These are phyloP conservation scores for Synanthedon myopaeformis DNA, from an alignment of 2,888 invertebrate species.

Conservation along the genomic window DNA sequence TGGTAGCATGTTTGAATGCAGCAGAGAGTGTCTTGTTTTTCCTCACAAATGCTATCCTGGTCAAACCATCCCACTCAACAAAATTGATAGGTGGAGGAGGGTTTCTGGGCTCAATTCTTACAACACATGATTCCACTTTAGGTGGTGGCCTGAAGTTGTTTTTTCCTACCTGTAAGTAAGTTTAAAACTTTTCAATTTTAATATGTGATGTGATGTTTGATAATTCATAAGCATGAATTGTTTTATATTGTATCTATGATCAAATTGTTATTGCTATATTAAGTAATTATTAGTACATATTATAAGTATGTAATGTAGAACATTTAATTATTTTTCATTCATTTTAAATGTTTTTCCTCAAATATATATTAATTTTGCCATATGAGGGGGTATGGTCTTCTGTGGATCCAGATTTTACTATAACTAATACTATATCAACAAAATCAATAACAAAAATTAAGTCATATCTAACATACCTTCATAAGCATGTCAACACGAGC, in stretches of 20 bases:
- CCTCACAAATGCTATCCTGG: constrained; percentile 92
- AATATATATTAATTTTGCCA: too few relatives aligned
- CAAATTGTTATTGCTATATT: not conserved
- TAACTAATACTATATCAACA: not conserved
- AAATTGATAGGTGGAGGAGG: constrained; percentile 97
- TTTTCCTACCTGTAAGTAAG: constrained; percentile 82
- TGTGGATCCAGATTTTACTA: not conserved
- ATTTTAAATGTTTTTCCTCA: too few relatives aligned
- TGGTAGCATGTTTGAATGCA: constrained; percentile 87
- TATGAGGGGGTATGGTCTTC: not conserved
- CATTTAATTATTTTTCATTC: too few relatives aligned
- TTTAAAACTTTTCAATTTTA: not conserved
- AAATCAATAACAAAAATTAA: not conserved
- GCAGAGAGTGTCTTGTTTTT: constrained; percentile 97
- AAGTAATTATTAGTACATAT: too few relatives aligned
- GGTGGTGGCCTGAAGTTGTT: constrained; percentile 99
- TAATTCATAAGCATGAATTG: not conserved
- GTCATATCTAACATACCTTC: constrained; percentile 73
- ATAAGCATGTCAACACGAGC: constrained; percentile 95
- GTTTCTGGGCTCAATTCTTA: constrained; percentile 96
- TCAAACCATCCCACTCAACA: constrained; percentile 98
- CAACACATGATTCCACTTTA: constrained; percentile 98
- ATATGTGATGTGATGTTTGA: not conserved
- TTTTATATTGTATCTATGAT: not conserved
- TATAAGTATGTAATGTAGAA: too few relatives aligned